Conservation (phyloP, 2,797 vertebrate genomes). For the Megalops cyprinoides region DNA sequence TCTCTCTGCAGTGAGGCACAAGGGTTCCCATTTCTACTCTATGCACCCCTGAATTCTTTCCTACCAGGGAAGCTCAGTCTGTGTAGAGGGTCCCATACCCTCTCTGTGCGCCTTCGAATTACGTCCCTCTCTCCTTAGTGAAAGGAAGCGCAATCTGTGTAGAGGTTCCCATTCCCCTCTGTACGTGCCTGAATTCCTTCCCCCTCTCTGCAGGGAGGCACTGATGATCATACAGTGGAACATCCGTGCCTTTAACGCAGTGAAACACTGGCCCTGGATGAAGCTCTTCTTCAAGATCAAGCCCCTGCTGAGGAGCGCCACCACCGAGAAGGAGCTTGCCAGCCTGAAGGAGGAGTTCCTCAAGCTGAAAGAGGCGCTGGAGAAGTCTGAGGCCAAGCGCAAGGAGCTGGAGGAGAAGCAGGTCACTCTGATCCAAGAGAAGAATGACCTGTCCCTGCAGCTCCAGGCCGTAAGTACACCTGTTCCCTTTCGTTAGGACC, state of each 20-base stretch:
- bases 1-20: no score
- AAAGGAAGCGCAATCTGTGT: no score
- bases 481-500: background rate
- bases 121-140: no score
- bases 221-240: conserved; percentile 94
- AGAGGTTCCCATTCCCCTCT: no score
- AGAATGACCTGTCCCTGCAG: conserved; percentile 89
- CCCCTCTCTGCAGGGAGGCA: conserved; percentile 75
- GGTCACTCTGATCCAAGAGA: conserved; percentile 84
- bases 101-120: no score
- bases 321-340: conserved; percentile 80
- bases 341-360: conserved; percentile 70
- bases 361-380: conserved; percentile 71
- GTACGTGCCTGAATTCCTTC: conserved; percentile 41
- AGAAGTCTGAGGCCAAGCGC: conserved; percentile 84
- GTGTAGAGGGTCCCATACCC: no score
- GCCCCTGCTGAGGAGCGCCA: conserved; percentile 85
- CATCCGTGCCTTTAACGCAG: conserved; percentile 87
- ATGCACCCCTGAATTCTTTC: conserved; percentile 40
- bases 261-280: conserved; percentile 96
- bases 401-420: conserved; percentile 92
- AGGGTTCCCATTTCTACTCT: no score
- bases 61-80: no score
- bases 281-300: conserved; percentile 97
- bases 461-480: conserved; percentile 82